A percentile compares a stretch with the other conserved stretches of the same genome.
Evolutionary conservation across 1,140 invertebrate genomes (phyloP).

Genomic region (Chironomus striatipennis): DNA sequence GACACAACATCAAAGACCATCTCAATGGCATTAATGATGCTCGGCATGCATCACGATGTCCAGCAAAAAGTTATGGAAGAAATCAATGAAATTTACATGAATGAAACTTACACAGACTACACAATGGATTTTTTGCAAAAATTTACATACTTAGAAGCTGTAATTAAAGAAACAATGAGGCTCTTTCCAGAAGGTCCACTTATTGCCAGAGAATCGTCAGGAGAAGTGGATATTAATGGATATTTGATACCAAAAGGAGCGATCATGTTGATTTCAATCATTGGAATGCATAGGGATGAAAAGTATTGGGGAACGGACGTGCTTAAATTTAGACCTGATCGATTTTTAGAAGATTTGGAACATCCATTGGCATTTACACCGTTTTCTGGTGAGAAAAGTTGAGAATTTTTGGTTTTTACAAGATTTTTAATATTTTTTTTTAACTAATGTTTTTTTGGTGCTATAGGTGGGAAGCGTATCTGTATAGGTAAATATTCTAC

Average conservation of each 20-base stretch:
- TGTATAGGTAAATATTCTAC: too few species aligned
- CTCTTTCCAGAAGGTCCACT: conserved; percentile 28
- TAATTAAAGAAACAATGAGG: conserved; percentile 29
- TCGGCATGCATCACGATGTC: conserved; percentile 51
- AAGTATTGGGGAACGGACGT: too few species aligned
- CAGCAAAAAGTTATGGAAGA: conserved; percentile 44
- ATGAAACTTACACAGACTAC: conserved; percentile 9
- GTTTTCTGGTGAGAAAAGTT: too few species aligned
- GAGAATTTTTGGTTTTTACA: too few species aligned
- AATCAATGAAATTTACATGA: conserved; percentile 25
- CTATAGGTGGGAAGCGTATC: too few species aligned
- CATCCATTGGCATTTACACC: too few species aligned
- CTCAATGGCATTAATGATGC: conserved; percentile 48
- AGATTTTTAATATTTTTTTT: too few species aligned
- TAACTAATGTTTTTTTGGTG: too few species aligned
- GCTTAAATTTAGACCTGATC: too few species aligned
- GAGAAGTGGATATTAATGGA: conserved; percentile 23
- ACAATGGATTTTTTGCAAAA: too few species aligned
- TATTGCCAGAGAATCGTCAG: conserved; percentile 24
- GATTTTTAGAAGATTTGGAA: too few species aligned
- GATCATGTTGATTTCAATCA: background rate
- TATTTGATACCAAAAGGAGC: background rate
- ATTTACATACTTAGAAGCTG: conserved; percentile 28
- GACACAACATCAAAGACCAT: conserved; percentile 54
- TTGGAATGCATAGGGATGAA: background rate